Evolutionary conservation across 2,888 invertebrate species (phyloP).

Genomic region (Tortricodes alternella): DNA sequence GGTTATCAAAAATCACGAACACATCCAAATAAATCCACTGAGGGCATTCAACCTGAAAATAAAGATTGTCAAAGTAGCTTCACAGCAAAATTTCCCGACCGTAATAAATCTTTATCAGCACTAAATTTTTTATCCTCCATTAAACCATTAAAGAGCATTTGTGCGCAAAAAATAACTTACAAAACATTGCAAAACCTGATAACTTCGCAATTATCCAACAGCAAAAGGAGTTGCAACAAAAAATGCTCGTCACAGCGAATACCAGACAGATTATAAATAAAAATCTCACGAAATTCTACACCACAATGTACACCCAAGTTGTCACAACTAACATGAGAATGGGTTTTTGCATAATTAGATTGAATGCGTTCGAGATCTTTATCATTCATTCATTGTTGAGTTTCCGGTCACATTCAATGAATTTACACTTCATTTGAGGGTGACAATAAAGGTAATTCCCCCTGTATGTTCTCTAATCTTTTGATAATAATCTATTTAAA

Average conservation of each 20-base stretch:
- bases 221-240: slow-evolving; percentile 4
- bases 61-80: too few species aligned
- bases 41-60: too few species aligned
- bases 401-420: slow-evolving; percentile 45
- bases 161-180: too few species aligned
- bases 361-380: slow-evolving; percentile 37
- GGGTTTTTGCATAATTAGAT: slow-evolving; percentile 33
- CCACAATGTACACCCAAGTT: slow-evolving; percentile 21
- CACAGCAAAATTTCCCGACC: too few species aligned
- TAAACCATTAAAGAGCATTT: too few species aligned
- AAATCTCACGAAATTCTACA: slow-evolving; percentile 19
- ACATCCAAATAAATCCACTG: too few species aligned
- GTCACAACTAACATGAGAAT: slow-evolving; percentile 40
- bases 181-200: neutral
- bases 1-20: too few species aligned
- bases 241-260: slow-evolving; percentile 14
- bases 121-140: too few species aligned
- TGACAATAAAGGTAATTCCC: slow-evolving; percentile 45
- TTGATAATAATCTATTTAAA: slow-evolving; percentile 12
- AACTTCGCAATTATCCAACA: neutral
- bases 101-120: too few species aligned
- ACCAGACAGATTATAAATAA: slow-evolving; percentile 14
- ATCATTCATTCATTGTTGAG: slow-evolving; percentile 49
- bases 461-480: slow-evolving; percentile 9
- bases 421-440: slow-evolving; percentile 55